Base-by-base conservation (phyloP, 2,113 vertebrate species). In the Artemisiospiza belli region DNA sequence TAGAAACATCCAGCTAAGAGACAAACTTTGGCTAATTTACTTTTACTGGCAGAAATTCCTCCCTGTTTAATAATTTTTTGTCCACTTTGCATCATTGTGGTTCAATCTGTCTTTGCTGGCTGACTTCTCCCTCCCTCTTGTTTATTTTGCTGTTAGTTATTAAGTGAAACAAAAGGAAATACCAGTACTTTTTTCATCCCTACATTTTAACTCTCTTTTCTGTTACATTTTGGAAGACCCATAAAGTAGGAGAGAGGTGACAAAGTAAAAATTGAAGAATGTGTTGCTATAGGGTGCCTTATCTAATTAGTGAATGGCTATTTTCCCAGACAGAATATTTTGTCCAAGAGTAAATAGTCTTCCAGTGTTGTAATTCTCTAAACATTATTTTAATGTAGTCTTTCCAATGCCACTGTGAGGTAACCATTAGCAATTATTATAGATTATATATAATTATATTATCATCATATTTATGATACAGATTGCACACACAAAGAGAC, bases 111-210 rank as follows among this genome's bases (percentile, higher is more conserved):
- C 59, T 86, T 92, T 74, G 35, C 72, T 77, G 69, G 43, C 35
- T 88, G 79, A 67, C 37, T 83, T 93, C 67, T 73, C n/a, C 39
- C 23, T 83, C 63, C 31, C 10, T 79, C 37, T 90, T 94, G 59
- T 95, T 86, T 81, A 90, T 66, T 46, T 92, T 94, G 63, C 86
- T 83, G 72, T 90, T 91, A 93, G 68, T 86, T 86, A 86, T 70
- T 90, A 93, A 62, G 79, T 67, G 75, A 95, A 94, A 62, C 46
- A 76, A 70, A 52, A 90, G 63, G 75, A 96, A 94, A 93, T 83
- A 22, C 25, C 79, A 95, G 55, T 20, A 63, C 10, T 83, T 88
- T 58, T 82, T 83, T 83, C 30, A 90, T 59, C 41, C 87, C 72
- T 83, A 9, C 7, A 54, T 86, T 92, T 89, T 87, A 94, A 83